Base-by-base conservation (phyloP, 2,888 invertebrate species). In the Ormyrus nitidulus region DNA sequence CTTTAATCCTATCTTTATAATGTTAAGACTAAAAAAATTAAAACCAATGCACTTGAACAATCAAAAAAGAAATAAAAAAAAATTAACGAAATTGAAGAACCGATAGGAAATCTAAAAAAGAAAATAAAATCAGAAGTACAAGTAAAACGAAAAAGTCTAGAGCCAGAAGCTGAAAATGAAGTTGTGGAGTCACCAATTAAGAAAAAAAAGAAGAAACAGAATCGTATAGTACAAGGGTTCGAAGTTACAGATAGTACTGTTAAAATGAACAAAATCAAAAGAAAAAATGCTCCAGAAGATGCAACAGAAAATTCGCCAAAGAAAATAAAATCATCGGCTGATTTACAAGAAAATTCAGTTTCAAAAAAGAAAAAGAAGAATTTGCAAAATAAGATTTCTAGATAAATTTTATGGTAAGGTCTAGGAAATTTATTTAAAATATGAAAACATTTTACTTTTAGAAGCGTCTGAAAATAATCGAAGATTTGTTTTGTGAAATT, bases 131-230 rank as follows among this genome's bases (percentile, higher is more conserved):
- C 13, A 4, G 44, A 69, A 53, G 53, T 34, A 56, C 11, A 13
- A 84, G 83, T 59, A 84, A 84, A 59, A 85, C 84, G 81, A 86
- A 84, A 73, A 85, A 84, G 58, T 80, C 13, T 51, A 72, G 59
- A 75, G 34, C 34, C 69, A 73, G 34, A 34, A 34, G 13, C 49
- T 9, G 46, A 69, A 65, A 66, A 79, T 53, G 65, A 74, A 11
- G 11, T 64, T 11, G 59, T n/a, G 5, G n/a, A n/a, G 11, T 5
- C 65, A 48, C 5, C 51, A 44, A 46, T 6, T 9, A 76, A 80
- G 51, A 76, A 70, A 48, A 76, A 66, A 44, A 76, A 80, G 34
- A 48, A 58, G 10, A 72, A 66, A 61, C 34, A 34, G 34, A 34
- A 34, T 1, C 2, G 2, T 34, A 34, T 34, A 2, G 2, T 34